A percentile compares a stretch with the other conserved stretches of the same genome.
Evolutionary conservation across 2,888 invertebrate species (phyloP).

Genomic region (Orchesellides sinensis): DNA sequence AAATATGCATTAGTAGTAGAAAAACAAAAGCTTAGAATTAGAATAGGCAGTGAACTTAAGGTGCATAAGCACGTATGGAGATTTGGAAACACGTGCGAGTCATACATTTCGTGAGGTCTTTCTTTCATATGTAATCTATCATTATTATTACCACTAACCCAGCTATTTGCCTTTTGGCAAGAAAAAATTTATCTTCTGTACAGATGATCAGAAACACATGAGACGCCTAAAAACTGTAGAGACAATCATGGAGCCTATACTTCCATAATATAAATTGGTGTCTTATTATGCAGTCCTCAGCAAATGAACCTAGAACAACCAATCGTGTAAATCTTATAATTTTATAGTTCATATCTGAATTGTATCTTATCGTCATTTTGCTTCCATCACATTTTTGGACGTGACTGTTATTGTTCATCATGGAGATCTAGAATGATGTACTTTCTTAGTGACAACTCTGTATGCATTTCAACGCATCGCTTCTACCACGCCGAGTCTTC

Average conservation of each 20-base stretch:
- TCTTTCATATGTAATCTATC: slow-evolving; percentile 30
- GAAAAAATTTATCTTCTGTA: background rate
- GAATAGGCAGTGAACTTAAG: too few species aligned
- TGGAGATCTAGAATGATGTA: too few species aligned
- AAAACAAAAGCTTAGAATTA: background rate
- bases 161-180: background rate
- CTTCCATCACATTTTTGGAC: background rate
- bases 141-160: slow-evolving; percentile 34
- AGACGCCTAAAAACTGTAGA: too few species aligned
- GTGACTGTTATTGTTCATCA: too few species aligned
- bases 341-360: background rate
- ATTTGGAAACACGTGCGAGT: background rate
- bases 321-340: too few species aligned
- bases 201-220: too few species aligned
- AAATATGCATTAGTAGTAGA: too few species aligned
- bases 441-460: background rate
- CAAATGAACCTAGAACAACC: too few species aligned
- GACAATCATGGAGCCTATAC: too few species aligned
- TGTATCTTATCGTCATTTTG: background rate
- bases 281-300: too few species aligned
- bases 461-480: slow-evolving; percentile 4
- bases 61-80: background rate
- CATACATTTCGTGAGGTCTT: background rate
- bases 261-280: too few species aligned
- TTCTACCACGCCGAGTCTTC: background rate